Conservation (phyloP, 2,113 vertebrate species). For the Megaceryle torquata region DNA sequence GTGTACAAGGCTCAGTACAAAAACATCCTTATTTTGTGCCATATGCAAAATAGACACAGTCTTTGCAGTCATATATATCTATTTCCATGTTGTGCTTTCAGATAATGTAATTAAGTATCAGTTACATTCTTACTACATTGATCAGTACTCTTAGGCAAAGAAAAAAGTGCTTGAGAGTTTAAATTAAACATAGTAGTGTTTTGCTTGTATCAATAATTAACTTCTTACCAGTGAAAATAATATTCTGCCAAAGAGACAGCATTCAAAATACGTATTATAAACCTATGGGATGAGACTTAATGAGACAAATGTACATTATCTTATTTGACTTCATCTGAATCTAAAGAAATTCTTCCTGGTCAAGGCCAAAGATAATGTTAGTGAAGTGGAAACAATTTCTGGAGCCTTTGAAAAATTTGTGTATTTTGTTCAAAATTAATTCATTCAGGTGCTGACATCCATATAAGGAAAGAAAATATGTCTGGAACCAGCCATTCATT, state of each 20-base stretch:
- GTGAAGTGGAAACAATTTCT: neutral
- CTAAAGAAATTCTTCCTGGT: neutral
- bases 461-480: neutral
- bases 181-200: neutral
- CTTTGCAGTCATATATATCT: neutral
- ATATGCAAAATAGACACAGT: neutral
- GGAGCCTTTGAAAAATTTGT: neutral
- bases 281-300: neutral
- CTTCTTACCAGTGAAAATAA: neutral
- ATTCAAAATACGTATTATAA: neutral
- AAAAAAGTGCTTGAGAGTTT: neutral
- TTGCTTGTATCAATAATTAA: neutral
- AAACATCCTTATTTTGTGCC: neutral
- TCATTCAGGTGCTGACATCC: neutral
- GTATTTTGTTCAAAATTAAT: neutral
- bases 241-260: neutral
- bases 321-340: neutral
- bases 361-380: neutral
- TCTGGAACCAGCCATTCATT: neutral
- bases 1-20: neutral
- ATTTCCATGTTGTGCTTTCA: neutral
- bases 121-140: neutral
- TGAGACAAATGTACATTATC: neutral
- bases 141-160: neutral
- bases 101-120: neutral